These are phyloP conservation scores for Florisuga fusca DNA, from an alignment of 2,797 vertebrate genomes.

Conservation along the genomic window DNA sequence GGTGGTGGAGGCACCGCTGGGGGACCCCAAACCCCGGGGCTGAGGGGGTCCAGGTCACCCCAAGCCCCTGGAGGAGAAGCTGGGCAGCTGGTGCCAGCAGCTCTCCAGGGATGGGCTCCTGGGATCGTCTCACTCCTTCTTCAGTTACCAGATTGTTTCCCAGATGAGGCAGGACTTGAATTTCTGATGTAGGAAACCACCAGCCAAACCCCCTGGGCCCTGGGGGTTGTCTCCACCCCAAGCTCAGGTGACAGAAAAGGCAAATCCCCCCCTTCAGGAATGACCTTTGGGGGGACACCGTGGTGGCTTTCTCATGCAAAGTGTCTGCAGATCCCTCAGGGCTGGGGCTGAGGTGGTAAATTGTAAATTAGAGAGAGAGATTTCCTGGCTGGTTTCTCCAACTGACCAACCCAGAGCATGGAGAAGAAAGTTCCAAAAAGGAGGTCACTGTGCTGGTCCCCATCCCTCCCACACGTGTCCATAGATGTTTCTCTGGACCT, in stretches of 20 bases:
- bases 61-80: neutral
- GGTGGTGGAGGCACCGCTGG: neutral
- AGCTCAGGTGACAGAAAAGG: neutral
- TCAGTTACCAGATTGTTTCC: conserved; percentile 48
- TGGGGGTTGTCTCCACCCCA: neutral
- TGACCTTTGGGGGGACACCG: neutral
- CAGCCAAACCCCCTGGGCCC: neutral
- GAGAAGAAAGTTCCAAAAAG: neutral
- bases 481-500: accelerated
- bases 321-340: accelerated
- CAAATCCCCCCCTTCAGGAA: neutral
- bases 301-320: neutral
- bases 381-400: neutral
- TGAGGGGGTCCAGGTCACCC: no score
- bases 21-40: no score
- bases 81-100: accelerated
- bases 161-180: conserved; percentile 51
- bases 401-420: accelerated
- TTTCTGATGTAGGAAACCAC: neutral
- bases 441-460: neutral
- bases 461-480: accelerated
- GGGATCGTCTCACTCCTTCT: neutral
- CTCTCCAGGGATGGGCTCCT: neutral
- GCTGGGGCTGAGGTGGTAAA: neutral
- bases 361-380: neutral